Base-by-base conservation (phyloP, 2,797 vertebrate species). In the Sciaenops ocellatus region DNA sequence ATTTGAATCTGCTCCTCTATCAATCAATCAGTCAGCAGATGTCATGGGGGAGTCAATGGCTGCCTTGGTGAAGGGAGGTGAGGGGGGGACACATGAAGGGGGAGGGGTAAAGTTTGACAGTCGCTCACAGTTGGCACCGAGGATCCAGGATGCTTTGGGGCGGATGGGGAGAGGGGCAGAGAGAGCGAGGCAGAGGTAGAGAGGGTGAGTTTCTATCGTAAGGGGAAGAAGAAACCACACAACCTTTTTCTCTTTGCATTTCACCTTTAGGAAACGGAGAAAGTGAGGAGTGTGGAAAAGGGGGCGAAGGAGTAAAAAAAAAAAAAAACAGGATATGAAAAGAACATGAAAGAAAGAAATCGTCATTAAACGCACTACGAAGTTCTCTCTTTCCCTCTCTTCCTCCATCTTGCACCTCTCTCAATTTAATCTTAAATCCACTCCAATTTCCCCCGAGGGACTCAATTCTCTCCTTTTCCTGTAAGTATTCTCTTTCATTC, bases 401-500 rank as follows among this genome's bases (percentile, higher is more conserved):
- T 79, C 83, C 85, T 92, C 90, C 80, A 76, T 78, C 89, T 91
- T 46, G 74, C 87, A 82, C 87, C 91, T 93, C 93, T 93, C 89
- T 93, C 82, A 86, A 84, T 90, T 94, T 94, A 85, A 91, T 90
- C 92, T 92, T 86, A 89, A 92, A 92, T 83, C 89, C 88, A 93
- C 90, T 93, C 84, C 87, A 85, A 82, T 85, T 90, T 87, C 85
- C 86, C 88, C 84, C 11, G 61, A 87, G 90, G 88, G 90, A 86
- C 85, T 79, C 83, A 86, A 79, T 88, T 89, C 89, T 92, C 88
- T 86, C 85, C 34, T 87, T 48, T 90, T 89, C 84, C 86, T 93
- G 95, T 96, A 91, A 96, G 95, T 96, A 94, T 92, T 90, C 87
- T 85, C 80, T 92, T 93, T 92, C 86, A 92, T 93, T 93, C 78